Conservation (phyloP, 2,113 vertebrate species). For the Oryzias curvinotus region DNA sequence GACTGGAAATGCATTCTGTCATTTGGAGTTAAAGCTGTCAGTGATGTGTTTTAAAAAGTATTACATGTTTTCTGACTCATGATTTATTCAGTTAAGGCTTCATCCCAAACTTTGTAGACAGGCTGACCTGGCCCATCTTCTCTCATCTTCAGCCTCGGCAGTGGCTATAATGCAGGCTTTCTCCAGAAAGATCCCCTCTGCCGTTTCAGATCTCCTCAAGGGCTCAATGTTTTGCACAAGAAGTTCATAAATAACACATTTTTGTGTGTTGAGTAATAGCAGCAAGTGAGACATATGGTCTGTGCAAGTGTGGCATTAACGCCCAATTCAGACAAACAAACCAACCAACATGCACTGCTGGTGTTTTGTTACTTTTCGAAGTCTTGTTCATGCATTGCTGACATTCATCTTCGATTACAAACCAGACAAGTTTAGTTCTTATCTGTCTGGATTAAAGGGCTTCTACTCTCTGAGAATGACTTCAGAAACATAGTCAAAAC, state of each 20-base stretch:
- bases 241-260: neutral
- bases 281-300: slow-evolving; percentile 24
- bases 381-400: slow-evolving; percentile 25
- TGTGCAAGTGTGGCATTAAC: slow-evolving; percentile 17
- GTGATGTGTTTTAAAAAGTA: too few relatives aligned
- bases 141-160: neutral
- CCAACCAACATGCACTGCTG: slow-evolving; percentile 4
- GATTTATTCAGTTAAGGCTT: too few relatives aligned
- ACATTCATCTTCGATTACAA: slow-evolving; percentile 44
- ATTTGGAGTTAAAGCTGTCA: too few relatives aligned
- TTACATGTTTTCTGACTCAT: too few relatives aligned
- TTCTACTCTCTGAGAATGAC: slow-evolving; percentile 34
- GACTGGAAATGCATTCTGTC: too few relatives aligned
- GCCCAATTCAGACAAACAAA: slow-evolving; percentile 3
- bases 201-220: slow-evolving; percentile 2
- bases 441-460: slow-evolving; percentile 32
- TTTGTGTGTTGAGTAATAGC: slow-evolving; percentile 25
- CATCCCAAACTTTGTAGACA: too few relatives aligned
- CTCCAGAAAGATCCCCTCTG: neutral
- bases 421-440: slow-evolving; percentile 47
- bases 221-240: slow-evolving; percentile 19
- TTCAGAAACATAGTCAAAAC: slow-evolving; percentile 55
- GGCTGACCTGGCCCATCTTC: neutral
- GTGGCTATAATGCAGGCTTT: slow-evolving; percentile 5
- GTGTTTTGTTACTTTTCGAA: slow-evolving; percentile 5